phyloP scores from a whole-genome alignment of 2,113 vertebrate genomes.

The Genyomyrus donnyi region DNA sequence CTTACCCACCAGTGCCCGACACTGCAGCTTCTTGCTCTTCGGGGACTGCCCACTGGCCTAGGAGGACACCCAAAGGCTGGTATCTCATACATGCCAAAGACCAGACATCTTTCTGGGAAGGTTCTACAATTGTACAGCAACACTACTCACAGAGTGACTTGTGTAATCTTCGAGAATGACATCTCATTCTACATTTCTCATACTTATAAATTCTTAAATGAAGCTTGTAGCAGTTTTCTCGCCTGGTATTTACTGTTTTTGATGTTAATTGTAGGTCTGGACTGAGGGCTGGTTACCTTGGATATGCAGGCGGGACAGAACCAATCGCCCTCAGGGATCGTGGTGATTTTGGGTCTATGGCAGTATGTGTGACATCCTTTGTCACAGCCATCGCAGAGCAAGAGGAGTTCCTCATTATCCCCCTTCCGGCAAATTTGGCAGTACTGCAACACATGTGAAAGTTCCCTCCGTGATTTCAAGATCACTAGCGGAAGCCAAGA shows the following conservation, averaged over 20 bases:
- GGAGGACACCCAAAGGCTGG: slow-evolving; percentile 10
- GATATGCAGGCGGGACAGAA: slow-evolving; percentile 82
- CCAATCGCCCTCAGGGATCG: slow-evolving; percentile 84
- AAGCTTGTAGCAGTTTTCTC: background rate
- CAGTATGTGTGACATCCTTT: slow-evolving; percentile 85
- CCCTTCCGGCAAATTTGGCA: slow-evolving; percentile 82
- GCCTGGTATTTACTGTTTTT: background rate
- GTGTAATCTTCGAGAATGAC: background rate
- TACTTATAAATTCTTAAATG: background rate
- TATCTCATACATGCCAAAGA: background rate
- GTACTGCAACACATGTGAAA: slow-evolving; percentile 66
- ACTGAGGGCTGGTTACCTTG: slow-evolving; percentile 56
- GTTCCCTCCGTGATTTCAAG: slow-evolving; percentile 6
- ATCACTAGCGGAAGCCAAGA: background rate
- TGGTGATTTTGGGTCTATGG: slow-evolving; percentile 76
- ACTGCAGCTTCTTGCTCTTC: slow-evolving; percentile 72
- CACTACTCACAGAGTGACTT: background rate
- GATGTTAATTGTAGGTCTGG: background rate
- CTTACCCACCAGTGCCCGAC: slow-evolving; percentile 62
- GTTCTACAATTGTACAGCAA: background rate
- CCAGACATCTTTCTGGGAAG: background rate
- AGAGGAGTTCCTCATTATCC: slow-evolving; percentile 78
- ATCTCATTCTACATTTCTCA: slow-evolving; percentile 3
- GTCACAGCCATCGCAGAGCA: slow-evolving; percentile 81
- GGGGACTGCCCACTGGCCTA: slow-evolving; percentile 74